Conservation (phyloP, 2,797 vertebrate species). For the Mallotus villosus region DNA sequence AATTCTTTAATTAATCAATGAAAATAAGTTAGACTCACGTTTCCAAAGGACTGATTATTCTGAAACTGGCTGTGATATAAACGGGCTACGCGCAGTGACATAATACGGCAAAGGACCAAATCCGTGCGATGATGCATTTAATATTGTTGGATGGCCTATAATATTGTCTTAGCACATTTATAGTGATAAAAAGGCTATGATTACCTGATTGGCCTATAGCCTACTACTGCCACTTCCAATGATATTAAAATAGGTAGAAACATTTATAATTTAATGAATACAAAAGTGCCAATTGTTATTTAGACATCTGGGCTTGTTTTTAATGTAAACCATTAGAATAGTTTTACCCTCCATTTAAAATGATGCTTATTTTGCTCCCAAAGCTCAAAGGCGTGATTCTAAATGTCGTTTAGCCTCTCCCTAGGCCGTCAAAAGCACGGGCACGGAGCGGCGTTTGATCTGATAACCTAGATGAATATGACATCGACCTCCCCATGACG, state of each 20-base stretch:
- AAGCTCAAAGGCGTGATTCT: neutral
- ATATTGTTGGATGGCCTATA: neutral
- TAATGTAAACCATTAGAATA: conserved; percentile 10
- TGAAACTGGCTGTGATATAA: too few species aligned
- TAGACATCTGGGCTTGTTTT: neutral
- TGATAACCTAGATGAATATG: conserved; percentile 28
- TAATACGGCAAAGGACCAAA: neutral
- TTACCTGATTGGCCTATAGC: neutral
- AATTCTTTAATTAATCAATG: too few species aligned
- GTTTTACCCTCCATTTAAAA: conserved; percentile 12
- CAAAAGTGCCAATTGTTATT: neutral
- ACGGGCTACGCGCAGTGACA: too few species aligned
- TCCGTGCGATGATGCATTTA: neutral
- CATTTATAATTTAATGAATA: neutral
- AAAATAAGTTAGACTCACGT: too few species aligned
- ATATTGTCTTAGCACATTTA: neutral
- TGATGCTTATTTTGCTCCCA: neutral
- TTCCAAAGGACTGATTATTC: too few species aligned
- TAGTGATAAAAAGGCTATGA: neutral
- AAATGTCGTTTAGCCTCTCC: neutral
- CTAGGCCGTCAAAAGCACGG: neutral
- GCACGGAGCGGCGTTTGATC: conserved; percentile 33
- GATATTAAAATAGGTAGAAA: neutral
- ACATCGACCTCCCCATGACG: conserved; percentile 16
- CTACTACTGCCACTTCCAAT: too few species aligned